phyloP scores from a whole-genome alignment of 2,888 invertebrate genomes.

The Gastracanthus pulcherrimus region DNA sequence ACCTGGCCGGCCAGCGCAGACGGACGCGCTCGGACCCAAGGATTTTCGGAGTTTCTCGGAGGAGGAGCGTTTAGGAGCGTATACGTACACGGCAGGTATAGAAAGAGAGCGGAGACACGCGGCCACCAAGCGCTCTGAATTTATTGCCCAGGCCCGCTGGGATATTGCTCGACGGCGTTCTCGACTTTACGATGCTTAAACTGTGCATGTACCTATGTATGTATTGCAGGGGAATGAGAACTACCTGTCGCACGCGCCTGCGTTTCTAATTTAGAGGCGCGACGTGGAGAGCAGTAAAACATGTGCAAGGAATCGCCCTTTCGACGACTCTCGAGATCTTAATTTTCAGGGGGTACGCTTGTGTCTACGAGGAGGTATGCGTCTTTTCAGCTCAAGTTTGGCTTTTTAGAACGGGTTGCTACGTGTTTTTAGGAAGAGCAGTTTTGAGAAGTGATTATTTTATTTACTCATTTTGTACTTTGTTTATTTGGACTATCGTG shows the following conservation, averaged over 20 bases:
- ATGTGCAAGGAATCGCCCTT: too few relatives aligned
- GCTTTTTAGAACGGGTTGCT: too few relatives aligned
- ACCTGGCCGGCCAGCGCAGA: constrained; percentile 12
- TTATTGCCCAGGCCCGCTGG: neutral
- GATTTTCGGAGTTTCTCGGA: neutral
- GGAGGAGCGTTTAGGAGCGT: neutral
- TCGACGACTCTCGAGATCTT: too few relatives aligned
- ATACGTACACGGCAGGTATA: neutral
- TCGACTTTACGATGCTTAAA: neutral
- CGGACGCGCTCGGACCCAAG: neutral
- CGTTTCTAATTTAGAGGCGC: constrained; percentile 1
- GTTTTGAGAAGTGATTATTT: too few relatives aligned
- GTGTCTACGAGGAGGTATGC: neutral
- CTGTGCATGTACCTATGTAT: neutral
- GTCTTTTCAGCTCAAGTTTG: too few relatives aligned
- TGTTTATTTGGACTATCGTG: too few relatives aligned
- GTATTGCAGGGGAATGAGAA: neutral
- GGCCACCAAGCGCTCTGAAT: constrained; percentile 17
- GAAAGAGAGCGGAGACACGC: neutral
- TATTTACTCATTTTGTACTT: too few relatives aligned
- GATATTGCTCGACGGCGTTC: neutral
- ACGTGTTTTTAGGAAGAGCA: too few relatives aligned
- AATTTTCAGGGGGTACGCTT: neutral
- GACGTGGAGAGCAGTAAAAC: neutral
- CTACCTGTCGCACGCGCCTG: constrained; percentile 1